Conservation (phyloP, 2,797 vertebrate species). For the Pristis pectinata region DNA sequence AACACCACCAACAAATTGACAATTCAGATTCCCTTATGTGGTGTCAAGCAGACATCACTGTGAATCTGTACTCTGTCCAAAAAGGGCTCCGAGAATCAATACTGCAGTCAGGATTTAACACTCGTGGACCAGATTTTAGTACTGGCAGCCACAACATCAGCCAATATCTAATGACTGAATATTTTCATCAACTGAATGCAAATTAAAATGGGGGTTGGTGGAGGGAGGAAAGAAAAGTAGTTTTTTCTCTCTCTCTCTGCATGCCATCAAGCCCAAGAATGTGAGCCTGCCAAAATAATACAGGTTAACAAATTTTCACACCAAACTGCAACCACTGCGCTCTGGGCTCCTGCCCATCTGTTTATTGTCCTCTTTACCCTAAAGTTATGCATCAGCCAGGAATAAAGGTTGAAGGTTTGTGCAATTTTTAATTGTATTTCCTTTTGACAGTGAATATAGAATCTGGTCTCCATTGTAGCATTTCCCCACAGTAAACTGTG, state of each 20-base stretch:
- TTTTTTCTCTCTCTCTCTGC: not conserved
- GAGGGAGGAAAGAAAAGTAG: not conserved
- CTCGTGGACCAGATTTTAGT: slow-evolving; percentile 36
- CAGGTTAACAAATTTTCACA: not conserved
- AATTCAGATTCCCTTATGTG: slow-evolving; percentile 46
- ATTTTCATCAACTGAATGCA: not conserved
- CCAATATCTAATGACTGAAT: slow-evolving; percentile 24
- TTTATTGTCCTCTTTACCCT: not conserved
- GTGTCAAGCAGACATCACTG: slow-evolving; percentile 46
- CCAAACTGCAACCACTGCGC: not conserved
- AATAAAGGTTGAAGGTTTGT: not conserved
- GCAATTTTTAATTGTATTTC: not conserved
- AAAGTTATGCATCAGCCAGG: not conserved
- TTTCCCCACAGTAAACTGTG: not conserved
- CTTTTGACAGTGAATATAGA: not conserved
- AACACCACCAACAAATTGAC: slow-evolving; percentile 55
- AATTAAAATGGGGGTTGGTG: not conserved
- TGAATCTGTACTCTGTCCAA: slow-evolving; percentile 42
- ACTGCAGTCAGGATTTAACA: slow-evolving; percentile 38
- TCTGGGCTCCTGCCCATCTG: not conserved
- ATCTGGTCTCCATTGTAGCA: not conserved
- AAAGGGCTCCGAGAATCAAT: slow-evolving; percentile 40
- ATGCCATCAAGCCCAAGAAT: not conserved
- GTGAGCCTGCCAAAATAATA: not conserved
- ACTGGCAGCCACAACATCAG: not conserved